These are phyloP conservation scores for Rhegmatorhina hoffmannsi DNA, from an alignment of 2,113 vertebrate species.

Conservation along the genomic window DNA sequence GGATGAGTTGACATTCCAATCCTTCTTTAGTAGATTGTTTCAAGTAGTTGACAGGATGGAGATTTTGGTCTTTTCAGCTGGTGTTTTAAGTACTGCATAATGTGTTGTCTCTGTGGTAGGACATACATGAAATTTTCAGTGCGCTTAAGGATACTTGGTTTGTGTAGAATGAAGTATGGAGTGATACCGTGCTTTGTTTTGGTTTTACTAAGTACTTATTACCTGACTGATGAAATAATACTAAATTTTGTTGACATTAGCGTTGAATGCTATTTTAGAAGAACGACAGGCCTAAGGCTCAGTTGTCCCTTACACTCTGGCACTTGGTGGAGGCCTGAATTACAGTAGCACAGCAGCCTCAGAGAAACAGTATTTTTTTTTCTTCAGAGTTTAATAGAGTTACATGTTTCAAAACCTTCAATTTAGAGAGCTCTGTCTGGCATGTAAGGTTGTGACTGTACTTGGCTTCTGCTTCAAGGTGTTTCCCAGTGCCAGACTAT, in stretches of 20 bases:
- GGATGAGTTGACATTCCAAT: constrained; percentile 51
- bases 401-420: neutral
- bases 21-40: constrained; percentile 64
- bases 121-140: neutral
- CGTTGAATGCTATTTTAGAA: neutral
- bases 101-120: constrained; percentile 33
- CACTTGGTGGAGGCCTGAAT: neutral
- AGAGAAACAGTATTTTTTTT: neutral
- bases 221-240: neutral
- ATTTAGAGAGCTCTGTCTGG: neutral
- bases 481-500: neutral
- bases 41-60: constrained; percentile 36
- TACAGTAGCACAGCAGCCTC: neutral
- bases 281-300: neutral
- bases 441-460: neutral
- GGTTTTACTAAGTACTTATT: neutral
- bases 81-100: constrained; percentile 52
- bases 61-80: constrained; percentile 52
- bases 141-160: neutral
- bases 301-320: neutral
- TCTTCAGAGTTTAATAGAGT: neutral
- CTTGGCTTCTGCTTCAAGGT: neutral
- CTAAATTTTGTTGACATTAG: neutral
- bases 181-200: neutral
- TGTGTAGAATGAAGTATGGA: neutral